Percentiles rank a stretch among this genome's conserved stretches.
phyloP scores from a whole-genome alignment of 2,797 vertebrate genomes.

The Halcyon badia region DNA sequence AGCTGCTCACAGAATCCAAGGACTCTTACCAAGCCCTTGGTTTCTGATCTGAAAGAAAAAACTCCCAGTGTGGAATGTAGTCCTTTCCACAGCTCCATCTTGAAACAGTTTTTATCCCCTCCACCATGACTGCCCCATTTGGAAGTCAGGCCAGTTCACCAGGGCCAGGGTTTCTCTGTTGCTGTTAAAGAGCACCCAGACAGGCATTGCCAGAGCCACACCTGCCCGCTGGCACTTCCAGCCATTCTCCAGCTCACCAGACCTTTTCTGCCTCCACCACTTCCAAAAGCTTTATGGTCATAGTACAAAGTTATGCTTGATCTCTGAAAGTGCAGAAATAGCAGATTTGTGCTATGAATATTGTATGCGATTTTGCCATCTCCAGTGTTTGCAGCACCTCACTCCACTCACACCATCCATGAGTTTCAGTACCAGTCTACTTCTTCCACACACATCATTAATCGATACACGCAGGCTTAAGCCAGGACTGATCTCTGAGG shows the following conservation, averaged over 20 bases:
- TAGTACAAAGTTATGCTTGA: neutral
- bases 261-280: neutral
- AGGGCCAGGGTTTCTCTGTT: rapidly evolving
- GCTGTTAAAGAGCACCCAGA: neutral
- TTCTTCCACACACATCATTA: neutral
- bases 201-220: rapidly evolving
- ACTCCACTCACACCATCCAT: neutral
- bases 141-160: neutral
- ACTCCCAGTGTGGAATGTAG: neutral
- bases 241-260: neutral
- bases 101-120: neutral
- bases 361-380: neutral
- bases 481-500: neutral
- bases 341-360: neutral
- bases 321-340: neutral
- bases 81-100: neutral
- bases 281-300: neutral
- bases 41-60: neutral
- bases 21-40: neutral
- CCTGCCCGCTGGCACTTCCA: neutral
- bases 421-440: rapidly evolving
- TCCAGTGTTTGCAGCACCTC: neutral
- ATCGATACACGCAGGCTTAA: neutral
- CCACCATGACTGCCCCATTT: rapidly evolving
- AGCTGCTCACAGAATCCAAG: neutral